Conservation (phyloP, 37 sponge, comb jelly and placozoan genomes). For the Halichondria panicea region DNA sequence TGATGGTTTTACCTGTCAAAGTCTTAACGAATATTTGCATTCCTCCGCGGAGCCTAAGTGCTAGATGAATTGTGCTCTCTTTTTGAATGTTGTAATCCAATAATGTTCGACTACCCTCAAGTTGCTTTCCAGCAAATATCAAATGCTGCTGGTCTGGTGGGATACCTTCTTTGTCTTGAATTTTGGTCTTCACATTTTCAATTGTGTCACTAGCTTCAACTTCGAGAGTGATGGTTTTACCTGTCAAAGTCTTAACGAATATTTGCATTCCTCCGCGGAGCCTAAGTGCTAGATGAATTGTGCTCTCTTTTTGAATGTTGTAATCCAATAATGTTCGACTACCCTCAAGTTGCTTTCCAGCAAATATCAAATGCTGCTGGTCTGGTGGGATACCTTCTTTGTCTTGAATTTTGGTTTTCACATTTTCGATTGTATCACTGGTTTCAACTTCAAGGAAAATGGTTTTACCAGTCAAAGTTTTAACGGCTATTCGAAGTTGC, state of each 20-base stretch:
- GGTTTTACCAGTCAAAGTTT: constrained; percentile 15
- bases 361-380: constrained; percentile 89
- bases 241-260: constrained; percentile 91
- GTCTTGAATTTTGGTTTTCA: constrained; percentile 90
- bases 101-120: constrained; percentile 89
- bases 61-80: too few species aligned
- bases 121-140: constrained; percentile 51
- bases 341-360: constrained; percentile 83
- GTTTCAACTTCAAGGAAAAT: background rate
- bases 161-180: constrained; percentile 94
- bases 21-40: too few species aligned
- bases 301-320: too few species aligned
- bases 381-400: constrained; percentile 93
- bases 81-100: constrained; percentile 94
- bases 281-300: too few species aligned
- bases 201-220: constrained; percentile 83
- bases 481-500: constrained; percentile 46
- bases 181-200: constrained; percentile 71
- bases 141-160: constrained; percentile 93
- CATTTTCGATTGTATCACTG: constrained; percentile 88
- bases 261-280: constrained; percentile 86
- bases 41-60: too few species aligned
- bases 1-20: constrained; percentile 95
- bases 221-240: constrained; percentile 91
- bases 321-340: constrained; percentile 60